Evolutionary conservation across 2,797 vertebrate species (phyloP), one percentile per base, ranked within the genome.

Genomic region (Tenualosa ilisha): DNA sequence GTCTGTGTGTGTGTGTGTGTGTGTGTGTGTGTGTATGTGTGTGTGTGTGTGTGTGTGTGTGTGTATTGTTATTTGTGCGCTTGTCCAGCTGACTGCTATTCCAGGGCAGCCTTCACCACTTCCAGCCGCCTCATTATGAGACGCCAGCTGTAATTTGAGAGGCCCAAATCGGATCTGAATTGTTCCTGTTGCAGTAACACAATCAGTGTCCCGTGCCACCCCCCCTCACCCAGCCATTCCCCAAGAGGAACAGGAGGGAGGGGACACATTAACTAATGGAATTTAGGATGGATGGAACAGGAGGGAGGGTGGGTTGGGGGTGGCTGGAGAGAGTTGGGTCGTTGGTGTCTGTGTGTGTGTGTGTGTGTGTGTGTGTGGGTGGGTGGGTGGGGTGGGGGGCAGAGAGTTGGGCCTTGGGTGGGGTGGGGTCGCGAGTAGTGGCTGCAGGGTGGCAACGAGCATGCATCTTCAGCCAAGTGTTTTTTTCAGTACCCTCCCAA

Each of bases 121-220:
- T 31, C 68, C 68, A 37, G 68, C 68, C 40, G 0, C 31, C 15
- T 26, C 12, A 6, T 75, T 40, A 75, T 40, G 15, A 43, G 31
- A 75, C 37, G 31, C 37, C 68, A 75, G 68, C 31, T 37, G 68
- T 75, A 75, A 75, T 75, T 20, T 37, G 68, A 75, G 68, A 75
- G 31, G 31, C 68, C 1, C 68, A 75, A 75, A 75, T 75, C 68
- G 68, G 68, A 75, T 75, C 31, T 40, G 68, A 75, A 75, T 75
- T 75, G 68, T 72, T 72, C 65, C 65, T 72, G 65, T 26, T 37
- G 65, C 65, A 7, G 68, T 75, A 75, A 75, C 68, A 40, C 68
- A 75, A 75, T 75, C 31, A 72, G 8, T 26, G 12, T 26, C 31
- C 31, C 13, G 31, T 5, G 26, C 9, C 65, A 40, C 65, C 63